Evolutionary conservation across 2,113 vertebrate genomes (phyloP), one percentile per base, ranked within the genome.

Genomic region (Propithecus coquereli): DNA sequence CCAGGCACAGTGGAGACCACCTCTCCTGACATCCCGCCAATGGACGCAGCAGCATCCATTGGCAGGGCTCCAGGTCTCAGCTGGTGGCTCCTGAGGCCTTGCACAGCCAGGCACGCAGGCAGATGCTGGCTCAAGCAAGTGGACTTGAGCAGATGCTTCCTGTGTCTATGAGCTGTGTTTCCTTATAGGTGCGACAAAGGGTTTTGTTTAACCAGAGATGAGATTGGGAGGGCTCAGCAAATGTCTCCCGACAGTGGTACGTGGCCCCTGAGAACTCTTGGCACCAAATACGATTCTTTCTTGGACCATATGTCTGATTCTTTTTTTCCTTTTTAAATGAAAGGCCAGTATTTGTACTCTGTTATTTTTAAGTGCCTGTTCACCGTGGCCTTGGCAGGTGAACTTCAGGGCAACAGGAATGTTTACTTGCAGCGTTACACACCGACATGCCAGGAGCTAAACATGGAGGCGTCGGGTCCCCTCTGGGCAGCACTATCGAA

Each of bases 51-150:
- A n/a, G n/a, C n/a, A n/a, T n/a, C n/a, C n/a, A n/a, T n/a, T n/a
- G n/a, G n/a, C n/a, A 71, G 3, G 54, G 18, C 30, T 50, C 20
- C 47, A 2, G 27, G 34, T 20, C 66, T 27, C 16, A 18, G 4
- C 10, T 1, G 0, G 59, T n/a, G 70, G 5, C 32, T 18, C 54
- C 68, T 14, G 22, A 8, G 57, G 34, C 7, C n/a, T 10, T 12
- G 7, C 20, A 6, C 34, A 12, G 47, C 12, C 37, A 52, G 3
- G 12, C 4, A 13, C 5, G 1, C 13, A 3, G 11, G n/a, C 12
- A 50, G 32, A 32, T 6, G 2, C 0, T 32, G 32, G 16, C 18
- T 0, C n/a, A 13, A 52, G 40, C 1, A 17, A 43, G 17, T 1
- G 54, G 40, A 4, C 32, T 43, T 30, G 34, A 32, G 4, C 2